A percentile compares a stretch with the other conserved stretches of the same genome.
Evolutionary conservation across 2,888 invertebrate genomes (phyloP).

Genomic region (Disparrhopalites patrizii): DNA sequence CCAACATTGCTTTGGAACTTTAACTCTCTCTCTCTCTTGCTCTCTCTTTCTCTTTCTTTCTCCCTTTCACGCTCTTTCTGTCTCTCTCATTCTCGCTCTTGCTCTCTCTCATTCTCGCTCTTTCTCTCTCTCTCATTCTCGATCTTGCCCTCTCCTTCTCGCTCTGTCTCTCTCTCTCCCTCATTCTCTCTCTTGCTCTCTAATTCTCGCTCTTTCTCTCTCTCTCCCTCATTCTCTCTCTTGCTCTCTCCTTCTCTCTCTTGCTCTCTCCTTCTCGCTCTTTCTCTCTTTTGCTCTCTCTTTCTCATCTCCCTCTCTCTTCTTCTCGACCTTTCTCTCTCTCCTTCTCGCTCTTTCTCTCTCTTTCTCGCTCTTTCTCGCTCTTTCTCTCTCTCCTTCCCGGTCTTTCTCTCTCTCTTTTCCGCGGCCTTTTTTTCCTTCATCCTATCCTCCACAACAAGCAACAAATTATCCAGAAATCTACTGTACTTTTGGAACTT

Average conservation of each 20-base stretch:
- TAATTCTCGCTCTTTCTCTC: too few species aligned
- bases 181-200: too few species aligned
- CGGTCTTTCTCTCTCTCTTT: too few species aligned
- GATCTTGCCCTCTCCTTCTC: slow-evolving; percentile 17
- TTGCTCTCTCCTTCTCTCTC: not conserved
- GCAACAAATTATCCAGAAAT: too few species aligned
- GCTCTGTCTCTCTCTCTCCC: not conserved
- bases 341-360: not conserved
- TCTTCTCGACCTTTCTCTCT: not conserved
- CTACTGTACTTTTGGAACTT: too few species aligned
- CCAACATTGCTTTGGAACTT: too few species aligned
- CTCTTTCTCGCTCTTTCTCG: not conserved
- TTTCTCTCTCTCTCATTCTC: slow-evolving; percentile 4
- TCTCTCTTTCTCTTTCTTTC: not conserved
- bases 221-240: not conserved
- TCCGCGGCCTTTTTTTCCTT: too few species aligned
- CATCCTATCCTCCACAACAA: too few species aligned
- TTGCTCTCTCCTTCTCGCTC: not conserved
- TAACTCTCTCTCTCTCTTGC: slow-evolving; percentile 1
- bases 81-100: slow-evolving; percentile 12
- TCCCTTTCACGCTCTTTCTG: slow-evolving; percentile 15
- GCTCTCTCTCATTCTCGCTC: slow-evolving; percentile 21
- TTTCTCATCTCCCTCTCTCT: not conserved
- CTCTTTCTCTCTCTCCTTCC: not conserved
- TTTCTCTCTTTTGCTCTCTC: not conserved